Evolutionary conservation across 2,113 vertebrate genomes (phyloP), one percentile per base, ranked within the genome.

Genomic region (Corydoras maculifer): DNA sequence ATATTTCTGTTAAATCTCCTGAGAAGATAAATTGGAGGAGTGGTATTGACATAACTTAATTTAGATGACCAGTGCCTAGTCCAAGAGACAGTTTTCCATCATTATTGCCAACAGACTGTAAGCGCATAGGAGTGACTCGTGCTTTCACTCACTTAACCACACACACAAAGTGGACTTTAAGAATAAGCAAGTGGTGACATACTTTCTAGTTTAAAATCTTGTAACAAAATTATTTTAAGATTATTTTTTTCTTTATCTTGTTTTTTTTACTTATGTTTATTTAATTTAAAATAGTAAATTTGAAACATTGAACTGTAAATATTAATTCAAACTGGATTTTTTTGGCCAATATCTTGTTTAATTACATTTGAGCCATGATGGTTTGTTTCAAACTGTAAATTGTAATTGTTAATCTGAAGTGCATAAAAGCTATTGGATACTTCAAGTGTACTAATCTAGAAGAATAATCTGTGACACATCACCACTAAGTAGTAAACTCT

Each of bases 31-130:
- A 87, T 87, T 84, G 84, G 86, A 86, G 84, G 85, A 85, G 74
- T 70, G 75, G 77, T 92, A 91, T 92, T 88, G 91, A 91, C 88
- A 81, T 84, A 84, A 89, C 88, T 87, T 91, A 86, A 89, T 86
- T 88, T 87, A 83, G 84, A 80, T 59, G 68, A 71, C 62, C 70
- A 82, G 82, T 82, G 85, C 81, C 81, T 82, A 62, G 75, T 74
- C 72, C 72, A 62, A 71, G 62, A 53, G 64, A 79, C 72, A 71
- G 78, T 87, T 86, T 81, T 70, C 87, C 85, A 84, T 85, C 78
- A 77, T 89, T 77, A 85, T 78, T 74, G 67, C 84, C 77, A 83
- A 76, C 80, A 79, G 66, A 73, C 75, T 71, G 78, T 80, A 68
- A 75, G 61, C 58, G 58, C 49, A 69, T 68, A 64, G 62, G 48